Base-by-base conservation (phyloP, 2,888 invertebrate species). In the Biston stratarius region DNA sequence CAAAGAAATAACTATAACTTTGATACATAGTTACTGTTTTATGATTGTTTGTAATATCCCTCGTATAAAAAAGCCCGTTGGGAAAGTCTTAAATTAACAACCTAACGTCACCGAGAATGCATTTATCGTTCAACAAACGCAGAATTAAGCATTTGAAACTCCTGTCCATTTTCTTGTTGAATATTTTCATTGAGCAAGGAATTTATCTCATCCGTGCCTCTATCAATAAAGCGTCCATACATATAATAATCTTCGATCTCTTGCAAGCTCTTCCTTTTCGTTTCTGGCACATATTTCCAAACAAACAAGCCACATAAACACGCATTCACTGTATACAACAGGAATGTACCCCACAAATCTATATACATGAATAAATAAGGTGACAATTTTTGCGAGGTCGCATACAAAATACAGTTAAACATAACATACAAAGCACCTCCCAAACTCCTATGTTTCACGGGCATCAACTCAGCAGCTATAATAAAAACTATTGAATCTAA, bases 381-480 rank as follows among this genome's bases (percentile, higher is more conserved):
- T 1, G 67, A 51, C 24, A 58, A 33, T 55, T 70, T 70, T 14
- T 67, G 44, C 6, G 67, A 70, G 1, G 70, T 58, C 0, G 70
- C 64, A 48, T 67, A 61, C 24, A 64, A 40, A 9, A 57, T 38
- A 14, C 67, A 63, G 44, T 64, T 58, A 38, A 34, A 56, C 12
- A 67, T 59, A 7, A 64, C 40, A 61, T 64, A 71, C 7, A 69
- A n/a, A 0, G 61, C 64, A 6, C 68, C 69, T 24, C 72, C 70
- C 9, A 73, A 38, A 40, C 70, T 69, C 5, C 70, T 67, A 38
- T 73, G 69, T n/a, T 70, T 73, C 9, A 73, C 66, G 5, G 72
- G 72, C 64, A 73, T 70, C 9, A 73, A 40, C 42, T 73, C 71
- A 34, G 58, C 61, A n/a, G 66, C 40, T 2, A 67, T 34, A 6